These are phyloP conservation scores for Holothuria leucospilota DNA, from an alignment of 53 echinoderm and acorn worm genomes.

Conservation along the genomic window DNA sequence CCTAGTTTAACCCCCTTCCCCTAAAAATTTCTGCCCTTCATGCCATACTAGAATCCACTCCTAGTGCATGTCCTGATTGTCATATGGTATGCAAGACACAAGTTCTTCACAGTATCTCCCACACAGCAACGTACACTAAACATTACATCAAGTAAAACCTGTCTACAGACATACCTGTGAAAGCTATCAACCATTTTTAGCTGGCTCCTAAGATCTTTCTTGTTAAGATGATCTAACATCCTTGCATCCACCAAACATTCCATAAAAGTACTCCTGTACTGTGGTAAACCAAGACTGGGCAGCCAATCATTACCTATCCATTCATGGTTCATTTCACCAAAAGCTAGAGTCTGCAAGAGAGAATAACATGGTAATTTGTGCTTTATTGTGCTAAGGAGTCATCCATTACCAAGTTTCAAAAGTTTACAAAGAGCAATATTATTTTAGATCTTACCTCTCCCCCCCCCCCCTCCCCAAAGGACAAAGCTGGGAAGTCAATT, in stretches of 20 bases:
- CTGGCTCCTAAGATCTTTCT: slow-evolving; percentile 96
- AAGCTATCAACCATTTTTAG: slow-evolving; percentile 72
- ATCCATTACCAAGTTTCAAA: too few species aligned
- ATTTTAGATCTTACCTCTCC: too few species aligned
- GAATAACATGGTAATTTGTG: neutral
- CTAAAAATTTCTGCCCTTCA: too few species aligned
- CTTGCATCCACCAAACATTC: slow-evolving; percentile 97
- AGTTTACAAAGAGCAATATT: too few species aligned
- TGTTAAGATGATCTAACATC: slow-evolving; percentile 96
- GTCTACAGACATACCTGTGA: slow-evolving; percentile 3
- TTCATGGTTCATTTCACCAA: slow-evolving; percentile 99
- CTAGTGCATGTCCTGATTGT: too few species aligned
- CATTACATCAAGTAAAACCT: too few species aligned
- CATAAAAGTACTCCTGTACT: slow-evolving; percentile 94
- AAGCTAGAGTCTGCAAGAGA: slow-evolving; percentile 84
- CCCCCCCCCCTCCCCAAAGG: too few species aligned
- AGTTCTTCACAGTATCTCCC: too few species aligned
- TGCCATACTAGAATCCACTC: too few species aligned
- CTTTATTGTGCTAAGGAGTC: slow-evolving; percentile 1
- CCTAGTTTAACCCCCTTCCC: too few species aligned
- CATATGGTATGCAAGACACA: too few species aligned
- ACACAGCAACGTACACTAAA: too few species aligned
- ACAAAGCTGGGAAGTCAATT: slow-evolving; percentile 86
- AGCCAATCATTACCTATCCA: slow-evolving; percentile 99
- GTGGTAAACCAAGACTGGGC: slow-evolving; percentile 89